These are phyloP conservation scores for Limnothrissa miodon DNA, from an alignment of 2,113 vertebrate species.

Conservation along the genomic window DNA sequence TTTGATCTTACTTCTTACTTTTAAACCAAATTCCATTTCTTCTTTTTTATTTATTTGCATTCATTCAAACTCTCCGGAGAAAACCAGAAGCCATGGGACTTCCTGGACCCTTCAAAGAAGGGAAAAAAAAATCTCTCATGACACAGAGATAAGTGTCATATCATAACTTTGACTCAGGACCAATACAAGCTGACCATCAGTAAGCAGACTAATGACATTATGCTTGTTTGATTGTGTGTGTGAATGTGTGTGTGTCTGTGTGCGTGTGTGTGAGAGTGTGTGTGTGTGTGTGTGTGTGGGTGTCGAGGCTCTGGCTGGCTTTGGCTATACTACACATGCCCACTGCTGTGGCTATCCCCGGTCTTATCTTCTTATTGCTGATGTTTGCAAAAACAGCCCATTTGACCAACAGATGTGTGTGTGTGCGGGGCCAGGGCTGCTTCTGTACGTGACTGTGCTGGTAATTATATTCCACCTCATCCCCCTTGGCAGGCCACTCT, in stretches of 20 bases:
- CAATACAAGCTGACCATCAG: background rate
- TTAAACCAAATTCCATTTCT: background rate
- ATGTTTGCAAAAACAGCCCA: slow-evolving; percentile 25
- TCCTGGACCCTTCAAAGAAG: background rate
- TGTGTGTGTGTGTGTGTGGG: background rate
- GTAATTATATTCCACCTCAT: slow-evolving; percentile 19
- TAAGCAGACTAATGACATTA: background rate
- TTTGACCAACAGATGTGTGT: slow-evolving; percentile 48
- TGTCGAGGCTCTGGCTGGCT: background rate
- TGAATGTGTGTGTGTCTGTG: background rate
- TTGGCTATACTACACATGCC: background rate
- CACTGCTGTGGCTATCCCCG: background rate
- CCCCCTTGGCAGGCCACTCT: background rate
- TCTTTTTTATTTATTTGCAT: slow-evolving; percentile 2
- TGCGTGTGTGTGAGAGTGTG: background rate
- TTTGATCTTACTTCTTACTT: background rate
- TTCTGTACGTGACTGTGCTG: slow-evolving; percentile 16
- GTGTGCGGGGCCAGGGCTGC: slow-evolving; percentile 1
- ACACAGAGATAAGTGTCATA: background rate
- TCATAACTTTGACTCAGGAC: background rate
- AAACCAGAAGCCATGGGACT: background rate
- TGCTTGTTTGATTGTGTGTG: background rate
- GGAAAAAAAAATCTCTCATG: background rate
- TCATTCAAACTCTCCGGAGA: background rate
- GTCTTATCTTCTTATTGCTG: background rate